Percentiles rank a stretch among this genome's conserved stretches.
These are phyloP conservation scores for Bombus confusus DNA, from an alignment of 1,140 invertebrate genomes.

Conservation along the genomic window DNA sequence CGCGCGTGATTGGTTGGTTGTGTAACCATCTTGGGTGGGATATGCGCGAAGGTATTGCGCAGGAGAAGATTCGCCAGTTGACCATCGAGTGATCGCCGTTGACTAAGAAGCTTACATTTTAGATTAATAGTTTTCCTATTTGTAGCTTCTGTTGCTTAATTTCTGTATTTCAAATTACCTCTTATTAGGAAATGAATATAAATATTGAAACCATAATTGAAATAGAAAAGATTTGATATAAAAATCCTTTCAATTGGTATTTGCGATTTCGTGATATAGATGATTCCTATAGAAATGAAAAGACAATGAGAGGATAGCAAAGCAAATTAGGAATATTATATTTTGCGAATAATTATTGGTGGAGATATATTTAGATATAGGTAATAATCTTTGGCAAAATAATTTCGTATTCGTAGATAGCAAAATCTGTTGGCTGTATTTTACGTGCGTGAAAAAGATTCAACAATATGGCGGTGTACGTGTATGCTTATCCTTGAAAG, in stretches of 20 bases:
- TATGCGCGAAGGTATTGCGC: slow-evolving; percentile 65
- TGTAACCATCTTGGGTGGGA: slow-evolving; percentile 34
- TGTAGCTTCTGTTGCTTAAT: slow-evolving; percentile 38
- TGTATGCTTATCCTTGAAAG: slow-evolving; percentile 27
- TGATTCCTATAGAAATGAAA: slow-evolving; percentile 23
- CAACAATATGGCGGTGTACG: slow-evolving; percentile 63
- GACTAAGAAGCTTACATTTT: slow-evolving; percentile 32
- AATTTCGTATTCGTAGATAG: neutral
- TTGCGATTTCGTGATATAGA: slow-evolving; percentile 20
- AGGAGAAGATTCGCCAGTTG: slow-evolving; percentile 54
- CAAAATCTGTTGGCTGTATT: neutral
- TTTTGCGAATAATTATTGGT: slow-evolving; percentile 17
- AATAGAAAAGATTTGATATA: slow-evolving; percentile 25
- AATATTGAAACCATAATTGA: slow-evolving; percentile 22
- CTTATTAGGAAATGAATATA: slow-evolving; percentile 18
- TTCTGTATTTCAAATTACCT: slow-evolving; percentile 32
- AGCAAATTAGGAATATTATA: neutral
- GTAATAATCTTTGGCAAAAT: slow-evolving; percentile 28
- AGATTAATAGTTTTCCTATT: slow-evolving; percentile 53
- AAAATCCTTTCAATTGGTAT: slow-evolving; percentile 30
- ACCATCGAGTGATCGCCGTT: slow-evolving; percentile 55
- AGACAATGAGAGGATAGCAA: slow-evolving; percentile 1
- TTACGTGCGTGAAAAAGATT: slow-evolving; percentile 34
- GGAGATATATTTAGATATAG: slow-evolving; percentile 37
- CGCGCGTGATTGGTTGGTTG: slow-evolving; percentile 52